Evolutionary conservation across 2,113 vertebrate genomes (phyloP).

Genomic region (Heterotis niloticus): DNA sequence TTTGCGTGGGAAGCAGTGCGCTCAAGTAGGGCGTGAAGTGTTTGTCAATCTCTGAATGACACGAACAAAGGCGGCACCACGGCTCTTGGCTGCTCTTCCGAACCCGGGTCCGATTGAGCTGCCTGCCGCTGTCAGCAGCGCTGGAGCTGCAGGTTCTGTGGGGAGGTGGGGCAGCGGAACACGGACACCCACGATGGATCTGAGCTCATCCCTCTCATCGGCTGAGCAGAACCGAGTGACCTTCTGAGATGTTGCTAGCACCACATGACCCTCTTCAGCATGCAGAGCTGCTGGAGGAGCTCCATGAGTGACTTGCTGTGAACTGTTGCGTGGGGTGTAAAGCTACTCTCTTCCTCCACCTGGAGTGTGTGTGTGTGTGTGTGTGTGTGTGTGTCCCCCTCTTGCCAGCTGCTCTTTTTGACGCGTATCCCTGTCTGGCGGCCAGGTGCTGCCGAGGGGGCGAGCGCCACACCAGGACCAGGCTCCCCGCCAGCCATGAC

Average conservation of each 20-base stretch:
- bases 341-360: neutral
- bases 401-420: neutral
- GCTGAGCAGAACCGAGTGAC: no score
- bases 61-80: constrained; percentile 28
- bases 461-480: constrained; percentile 59
- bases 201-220: no score
- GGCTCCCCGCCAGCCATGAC: constrained; percentile 78
- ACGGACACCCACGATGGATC: no score
- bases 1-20: neutral
- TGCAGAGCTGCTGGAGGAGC: no score
- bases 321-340: no score
- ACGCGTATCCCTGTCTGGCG: constrained; percentile 26
- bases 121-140: no score
- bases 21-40: neutral
- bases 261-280: no score
- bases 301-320: no score
- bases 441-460: constrained; percentile 68
- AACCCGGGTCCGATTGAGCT: no score
- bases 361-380: neutral
- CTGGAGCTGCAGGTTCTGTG: no score
- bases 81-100: neutral
- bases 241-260: no score
- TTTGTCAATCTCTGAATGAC: neutral
- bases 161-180: no score
- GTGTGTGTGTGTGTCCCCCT: neutral